Evolutionary conservation across 2,113 vertebrate genomes (phyloP).

Genomic region (Trematocara marginatum): DNA sequence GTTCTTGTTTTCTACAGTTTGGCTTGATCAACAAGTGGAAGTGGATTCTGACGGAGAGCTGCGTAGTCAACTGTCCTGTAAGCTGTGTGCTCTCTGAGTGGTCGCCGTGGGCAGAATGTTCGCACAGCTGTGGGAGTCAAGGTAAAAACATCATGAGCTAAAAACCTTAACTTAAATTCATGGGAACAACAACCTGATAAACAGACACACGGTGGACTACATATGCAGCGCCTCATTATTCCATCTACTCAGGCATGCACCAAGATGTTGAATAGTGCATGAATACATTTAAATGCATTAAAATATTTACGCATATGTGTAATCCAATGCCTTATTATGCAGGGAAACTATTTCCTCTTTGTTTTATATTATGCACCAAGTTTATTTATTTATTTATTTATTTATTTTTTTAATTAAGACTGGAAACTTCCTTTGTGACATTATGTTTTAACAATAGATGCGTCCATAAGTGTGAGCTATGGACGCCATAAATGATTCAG

Average conservation of each 20-base stretch:
- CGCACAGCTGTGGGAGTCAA: conserved; percentile 82
- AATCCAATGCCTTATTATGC: conserved; percentile 32
- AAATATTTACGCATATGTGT: conserved; percentile 41
- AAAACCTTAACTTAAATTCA: not conserved
- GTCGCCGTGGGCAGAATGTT: conserved; percentile 89
- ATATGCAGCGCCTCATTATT: conserved; percentile 36
- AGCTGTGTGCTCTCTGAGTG: conserved; percentile 88
- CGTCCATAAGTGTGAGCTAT: not conserved
- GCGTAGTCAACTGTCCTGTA: conserved; percentile 82
- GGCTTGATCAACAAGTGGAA: conserved; percentile 71
- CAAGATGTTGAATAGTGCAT: conserved; percentile 27
- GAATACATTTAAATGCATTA: conserved; percentile 62
- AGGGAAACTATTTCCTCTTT: not conserved
- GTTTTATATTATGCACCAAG: conserved; percentile 7
- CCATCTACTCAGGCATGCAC: not conserved
- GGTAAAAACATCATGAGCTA: conserved; percentile 69
- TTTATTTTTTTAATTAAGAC: conserved; percentile 5
- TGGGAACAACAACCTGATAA: not conserved
- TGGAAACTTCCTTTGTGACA: not conserved
- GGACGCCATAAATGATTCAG: conserved; percentile 44
- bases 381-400: not conserved
- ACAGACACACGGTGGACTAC: not conserved
- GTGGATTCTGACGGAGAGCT: conserved; percentile 69
- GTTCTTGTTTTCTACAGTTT: conserved; percentile 63
- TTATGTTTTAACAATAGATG: conserved; percentile 8